These are phyloP conservation scores for Lasioglossum lativentre DNA, from an alignment of 2,888 invertebrate genomes.

Conservation along the genomic window DNA sequence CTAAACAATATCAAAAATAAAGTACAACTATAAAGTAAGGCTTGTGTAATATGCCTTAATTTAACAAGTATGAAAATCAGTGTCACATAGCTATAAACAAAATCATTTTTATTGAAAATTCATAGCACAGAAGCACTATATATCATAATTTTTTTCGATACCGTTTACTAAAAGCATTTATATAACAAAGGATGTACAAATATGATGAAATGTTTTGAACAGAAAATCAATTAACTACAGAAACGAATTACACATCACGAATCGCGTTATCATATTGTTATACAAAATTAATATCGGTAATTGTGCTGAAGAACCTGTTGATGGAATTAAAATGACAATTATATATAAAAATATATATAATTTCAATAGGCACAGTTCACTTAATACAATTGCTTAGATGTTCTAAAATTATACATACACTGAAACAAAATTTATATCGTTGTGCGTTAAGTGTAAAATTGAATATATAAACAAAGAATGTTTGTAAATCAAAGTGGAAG, in stretches of 20 bases:
- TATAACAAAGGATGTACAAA: slow-evolving; percentile 24
- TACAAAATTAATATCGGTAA: slow-evolving; percentile 22
- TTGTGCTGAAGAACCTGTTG: slow-evolving; percentile 30
- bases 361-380: slow-evolving; percentile 50
- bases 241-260: slow-evolving; percentile 21
- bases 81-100: slow-evolving; percentile 44
- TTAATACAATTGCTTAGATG: slow-evolving; percentile 48
- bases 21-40: not conserved
- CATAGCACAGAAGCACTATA: slow-evolving; percentile 20
- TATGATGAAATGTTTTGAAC: not conserved
- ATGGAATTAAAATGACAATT: slow-evolving; percentile 48
- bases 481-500: slow-evolving; percentile 24
- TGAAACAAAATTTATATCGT: slow-evolving; percentile 25
- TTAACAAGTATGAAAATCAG: slow-evolving; percentile 2
- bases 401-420: slow-evolving; percentile 40
- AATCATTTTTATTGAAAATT: slow-evolving; percentile 46
- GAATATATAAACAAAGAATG: slow-evolving; percentile 27
- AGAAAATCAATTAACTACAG: slow-evolving; percentile 10
- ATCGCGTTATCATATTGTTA: slow-evolving; percentile 10
- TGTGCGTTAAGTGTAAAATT: slow-evolving; percentile 36
- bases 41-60: not conserved
- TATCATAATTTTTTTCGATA: slow-evolving; percentile 21
- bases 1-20: slow-evolving; percentile 3
- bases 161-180: slow-evolving; percentile 10
- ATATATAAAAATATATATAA: slow-evolving; percentile 56